phyloP scores from a whole-genome alignment of 2,888 invertebrate species.

The Scaptomyza flava region DNA sequence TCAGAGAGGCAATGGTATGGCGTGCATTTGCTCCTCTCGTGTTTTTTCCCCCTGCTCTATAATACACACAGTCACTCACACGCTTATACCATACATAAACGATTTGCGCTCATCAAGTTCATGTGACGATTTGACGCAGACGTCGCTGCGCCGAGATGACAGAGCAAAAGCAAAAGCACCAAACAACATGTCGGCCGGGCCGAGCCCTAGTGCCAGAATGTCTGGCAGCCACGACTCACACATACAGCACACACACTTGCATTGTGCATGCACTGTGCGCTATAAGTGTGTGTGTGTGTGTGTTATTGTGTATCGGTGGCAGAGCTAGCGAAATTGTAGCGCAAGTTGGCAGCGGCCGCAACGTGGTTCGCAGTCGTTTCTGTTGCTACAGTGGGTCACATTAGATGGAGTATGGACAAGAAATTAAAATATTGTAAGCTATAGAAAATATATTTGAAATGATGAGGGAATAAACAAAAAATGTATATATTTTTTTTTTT shows the following conservation, averaged over 20 bases:
- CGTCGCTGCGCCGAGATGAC: slow-evolving; percentile 45
- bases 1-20: slow-evolving; percentile 23
- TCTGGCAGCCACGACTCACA: slow-evolving; percentile 78
- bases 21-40: slow-evolving; percentile 23
- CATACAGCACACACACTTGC: slow-evolving; percentile 35
- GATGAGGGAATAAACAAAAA: too few species aligned
- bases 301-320: slow-evolving; percentile 38
- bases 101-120: slow-evolving; percentile 66
- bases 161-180: slow-evolving; percentile 49
- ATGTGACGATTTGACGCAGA: slow-evolving; percentile 58
- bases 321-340: slow-evolving; percentile 76
- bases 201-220: slow-evolving; percentile 82
- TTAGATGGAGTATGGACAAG: not conserved
- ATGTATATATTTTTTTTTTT: too few species aligned
- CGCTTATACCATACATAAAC: slow-evolving; percentile 4
- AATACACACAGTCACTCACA: not conserved
- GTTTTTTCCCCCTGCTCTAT: not conserved
- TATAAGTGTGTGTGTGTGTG: slow-evolving; percentile 17
- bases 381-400: slow-evolving; percentile 55
- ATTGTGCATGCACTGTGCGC: slow-evolving; percentile 26
- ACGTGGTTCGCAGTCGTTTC: slow-evolving; percentile 50
- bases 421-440: not conserved
- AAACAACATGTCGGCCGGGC: slow-evolving; percentile 51
- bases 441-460: too few species aligned
- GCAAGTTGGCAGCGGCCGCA: slow-evolving; percentile 65